A percentile compares a stretch with the other conserved stretches of the same genome.
phyloP scores from a whole-genome alignment of 2,888 invertebrate species.

The Caenorhabditis macrosperma region DNA sequence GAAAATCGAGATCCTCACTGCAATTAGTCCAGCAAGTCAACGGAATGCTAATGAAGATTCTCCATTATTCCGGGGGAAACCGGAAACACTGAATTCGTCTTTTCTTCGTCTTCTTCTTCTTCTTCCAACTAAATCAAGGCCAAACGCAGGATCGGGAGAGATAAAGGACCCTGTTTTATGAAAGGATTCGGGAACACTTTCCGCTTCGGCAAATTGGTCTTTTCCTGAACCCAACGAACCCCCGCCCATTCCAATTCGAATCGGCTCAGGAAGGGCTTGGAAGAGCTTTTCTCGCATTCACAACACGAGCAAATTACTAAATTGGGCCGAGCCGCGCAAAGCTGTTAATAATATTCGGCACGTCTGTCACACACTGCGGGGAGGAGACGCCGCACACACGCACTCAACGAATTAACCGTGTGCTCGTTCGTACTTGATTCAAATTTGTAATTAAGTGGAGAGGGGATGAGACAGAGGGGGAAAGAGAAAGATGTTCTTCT shows the following conservation, averaged over 20 bases:
- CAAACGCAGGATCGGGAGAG: conserved; percentile 22
- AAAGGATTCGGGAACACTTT: no score
- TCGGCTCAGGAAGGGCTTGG: not conserved
- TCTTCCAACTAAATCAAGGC: conserved; percentile 17
- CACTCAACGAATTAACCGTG: conserved; percentile 57
- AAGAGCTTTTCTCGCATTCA: not conserved
- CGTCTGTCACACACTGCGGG: conserved; percentile 45
- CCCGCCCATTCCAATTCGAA: no score
- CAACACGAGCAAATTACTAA: conserved; percentile 24
- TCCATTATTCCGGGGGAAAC: not conserved
- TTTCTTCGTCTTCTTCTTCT: not conserved
- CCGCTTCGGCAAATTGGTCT: no score
- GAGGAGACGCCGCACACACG: conserved; percentile 23
- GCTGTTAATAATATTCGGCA: conserved; percentile 52
- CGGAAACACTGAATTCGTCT: conserved; percentile 38
- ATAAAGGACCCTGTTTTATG: conserved; percentile 5
- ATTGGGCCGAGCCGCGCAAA: conserved; percentile 30
- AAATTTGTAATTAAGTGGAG: conserved; percentile 59
- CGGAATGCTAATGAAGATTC: conserved; percentile 46
- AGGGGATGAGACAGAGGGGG: conserved; percentile 2
- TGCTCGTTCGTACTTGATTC: conserved; percentile 53
- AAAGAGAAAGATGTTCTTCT: not conserved
- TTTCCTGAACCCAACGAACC: no score
- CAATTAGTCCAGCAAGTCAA: conserved; percentile 37
- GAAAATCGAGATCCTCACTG: conserved; percentile 33